These are phyloP conservation scores for Rhipidura dahli DNA, from an alignment of 2,113 vertebrate genomes.

Conservation along the genomic window DNA sequence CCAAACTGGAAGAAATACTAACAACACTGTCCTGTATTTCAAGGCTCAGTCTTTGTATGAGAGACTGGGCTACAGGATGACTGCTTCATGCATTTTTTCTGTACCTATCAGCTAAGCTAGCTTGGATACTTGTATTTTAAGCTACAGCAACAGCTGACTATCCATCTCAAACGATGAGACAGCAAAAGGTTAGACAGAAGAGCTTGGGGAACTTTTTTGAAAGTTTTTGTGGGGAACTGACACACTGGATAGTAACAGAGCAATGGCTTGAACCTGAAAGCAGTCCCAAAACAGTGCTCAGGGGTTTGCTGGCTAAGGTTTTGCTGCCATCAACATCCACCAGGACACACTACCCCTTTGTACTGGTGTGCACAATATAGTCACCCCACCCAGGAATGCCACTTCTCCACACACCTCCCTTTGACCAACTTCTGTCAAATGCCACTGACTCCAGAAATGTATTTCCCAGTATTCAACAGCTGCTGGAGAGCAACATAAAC, in stretches of 20 bases:
- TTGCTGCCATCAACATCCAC: neutral
- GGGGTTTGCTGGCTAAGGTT: neutral
- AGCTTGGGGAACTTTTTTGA: neutral
- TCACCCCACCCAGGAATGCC: neutral
- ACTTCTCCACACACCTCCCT: neutral
- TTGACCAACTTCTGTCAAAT: neutral
- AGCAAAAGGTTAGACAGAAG: neutral
- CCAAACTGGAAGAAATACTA: neutral
- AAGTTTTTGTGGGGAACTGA: neutral
- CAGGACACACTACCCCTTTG: neutral
- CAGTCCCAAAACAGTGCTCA: neutral
- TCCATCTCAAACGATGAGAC: neutral
- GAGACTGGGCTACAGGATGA: neutral
- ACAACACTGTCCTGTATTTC: neutral
- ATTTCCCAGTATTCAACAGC: neutral
- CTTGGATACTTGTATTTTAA: neutral
- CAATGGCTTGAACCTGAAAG: neutral
- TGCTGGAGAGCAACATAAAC: conserved; percentile 1
- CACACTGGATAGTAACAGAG: neutral
- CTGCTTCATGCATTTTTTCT: neutral
- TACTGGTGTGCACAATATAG: neutral
- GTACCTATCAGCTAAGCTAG: neutral
- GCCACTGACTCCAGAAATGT: neutral
- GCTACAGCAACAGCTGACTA: neutral
- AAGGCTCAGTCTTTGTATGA: neutral